A percentile compares a stretch with the other conserved stretches of the same genome.
Conservation (phyloP, 2,797 vertebrate species). For the Lates japonicus region DNA sequence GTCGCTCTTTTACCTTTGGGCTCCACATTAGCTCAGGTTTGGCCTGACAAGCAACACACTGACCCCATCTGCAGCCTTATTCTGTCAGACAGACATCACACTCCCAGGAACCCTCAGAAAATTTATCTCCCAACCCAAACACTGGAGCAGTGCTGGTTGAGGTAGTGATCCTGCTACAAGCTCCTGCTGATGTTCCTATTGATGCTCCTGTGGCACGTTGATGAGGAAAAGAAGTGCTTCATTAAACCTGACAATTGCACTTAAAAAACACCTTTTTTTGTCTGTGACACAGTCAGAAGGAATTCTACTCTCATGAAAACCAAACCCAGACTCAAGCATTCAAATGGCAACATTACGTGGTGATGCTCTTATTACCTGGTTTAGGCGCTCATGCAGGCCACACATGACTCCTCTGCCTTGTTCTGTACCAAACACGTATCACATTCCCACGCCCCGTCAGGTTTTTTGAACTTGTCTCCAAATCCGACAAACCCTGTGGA, state of each 20-base stretch:
- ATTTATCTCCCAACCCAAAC: slow-evolving; percentile 90
- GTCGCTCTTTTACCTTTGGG: slow-evolving; percentile 86
- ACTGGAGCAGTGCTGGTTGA: slow-evolving; percentile 75
- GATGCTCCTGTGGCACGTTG: slow-evolving; percentile 62
- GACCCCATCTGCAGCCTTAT: slow-evolving; percentile 87
- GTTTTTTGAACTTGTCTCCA: slow-evolving; percentile 94
- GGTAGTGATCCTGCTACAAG: slow-evolving; percentile 56
- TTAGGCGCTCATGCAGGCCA: slow-evolving; percentile 91
- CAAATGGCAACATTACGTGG: not conserved
- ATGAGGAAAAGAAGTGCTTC: not conserved
- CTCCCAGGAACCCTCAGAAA: slow-evolving; percentile 93
- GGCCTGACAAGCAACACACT: slow-evolving; percentile 90
- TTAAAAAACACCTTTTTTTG: not conserved
- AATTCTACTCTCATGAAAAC: not conserved
- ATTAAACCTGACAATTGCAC: not conserved
- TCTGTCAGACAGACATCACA: slow-evolving; percentile 92
- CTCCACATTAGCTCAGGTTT: slow-evolving; percentile 90
- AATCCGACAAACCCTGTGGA: slow-evolving; percentile 87
- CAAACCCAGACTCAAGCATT: not conserved
- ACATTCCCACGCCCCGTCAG: slow-evolving; percentile 94
- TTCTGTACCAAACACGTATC: slow-evolving; percentile 91
- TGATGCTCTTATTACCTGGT: slow-evolving; percentile 87
- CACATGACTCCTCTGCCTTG: slow-evolving; percentile 93
- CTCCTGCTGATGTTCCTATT: slow-evolving; percentile 45
- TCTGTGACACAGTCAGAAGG: not conserved